Conservation (phyloP, 2,113 vertebrate genomes). For the Heterotilapia buettikoferi region DNA sequence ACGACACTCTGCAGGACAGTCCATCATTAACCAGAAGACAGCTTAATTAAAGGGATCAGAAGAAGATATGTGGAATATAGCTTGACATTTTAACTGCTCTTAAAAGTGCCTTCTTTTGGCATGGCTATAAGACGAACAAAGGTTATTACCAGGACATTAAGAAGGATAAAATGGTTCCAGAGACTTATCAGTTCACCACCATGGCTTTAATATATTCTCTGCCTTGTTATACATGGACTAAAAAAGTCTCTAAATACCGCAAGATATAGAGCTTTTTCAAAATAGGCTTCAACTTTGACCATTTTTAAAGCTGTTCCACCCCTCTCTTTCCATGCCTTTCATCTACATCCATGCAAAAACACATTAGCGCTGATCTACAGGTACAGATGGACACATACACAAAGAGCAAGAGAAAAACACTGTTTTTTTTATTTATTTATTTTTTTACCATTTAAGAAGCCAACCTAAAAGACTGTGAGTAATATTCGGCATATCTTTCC, state of each 20-base stretch:
- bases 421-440: neutral
- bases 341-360: neutral
- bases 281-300: neutral
- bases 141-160: conserved; percentile 37
- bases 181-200: neutral
- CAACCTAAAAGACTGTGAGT: neutral
- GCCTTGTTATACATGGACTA: neutral
- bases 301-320: neutral
- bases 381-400: neutral
- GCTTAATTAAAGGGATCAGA: conserved; percentile 57
- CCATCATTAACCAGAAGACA: conserved; percentile 45
- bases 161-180: conserved; percentile 2
- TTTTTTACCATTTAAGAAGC: neutral
- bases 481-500: neutral
- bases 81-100: conserved; percentile 55
- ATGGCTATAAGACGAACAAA: conserved; percentile 30
- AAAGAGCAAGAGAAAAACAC: neutral
- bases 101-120: neutral
- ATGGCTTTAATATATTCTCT: neutral
- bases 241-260: neutral
- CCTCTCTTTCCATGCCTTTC: neutral
- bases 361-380: neutral
- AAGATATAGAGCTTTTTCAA: neutral
- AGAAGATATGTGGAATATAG: conserved; percentile 27
- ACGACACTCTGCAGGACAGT: conserved; percentile 7